Evolutionary conservation across 2,113 vertebrate genomes (phyloP).

Genomic region (Charina bottae): DNA sequence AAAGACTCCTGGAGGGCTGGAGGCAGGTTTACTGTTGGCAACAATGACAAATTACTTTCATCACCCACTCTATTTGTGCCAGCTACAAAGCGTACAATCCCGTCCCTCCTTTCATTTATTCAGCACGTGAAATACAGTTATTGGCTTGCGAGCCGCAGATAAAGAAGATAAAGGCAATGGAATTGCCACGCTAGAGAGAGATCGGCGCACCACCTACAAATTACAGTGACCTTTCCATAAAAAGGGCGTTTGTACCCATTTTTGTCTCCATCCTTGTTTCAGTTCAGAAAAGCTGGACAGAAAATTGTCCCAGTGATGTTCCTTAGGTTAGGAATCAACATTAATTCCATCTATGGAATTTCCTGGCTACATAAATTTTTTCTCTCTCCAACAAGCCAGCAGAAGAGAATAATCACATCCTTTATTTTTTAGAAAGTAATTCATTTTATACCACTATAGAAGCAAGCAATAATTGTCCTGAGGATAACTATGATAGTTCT

Average conservation of each 20-base stretch:
- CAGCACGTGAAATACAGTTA: conserved; percentile 41
- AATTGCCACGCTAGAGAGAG: conserved; percentile 44
- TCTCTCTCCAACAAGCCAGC: background rate
- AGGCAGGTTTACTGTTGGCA: too few species aligned
- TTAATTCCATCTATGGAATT: background rate
- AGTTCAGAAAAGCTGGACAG: conserved; percentile 6
- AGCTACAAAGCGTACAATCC: conserved; percentile 49
- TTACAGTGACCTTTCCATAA: conserved; percentile 57
- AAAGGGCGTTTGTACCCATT: conserved; percentile 50
- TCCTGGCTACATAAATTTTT: background rate
- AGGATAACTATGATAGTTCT: background rate
- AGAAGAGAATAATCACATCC: background rate
- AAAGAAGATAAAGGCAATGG: conserved; percentile 43
- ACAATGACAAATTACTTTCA: too few species aligned
- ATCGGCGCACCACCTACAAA: conserved; percentile 50
- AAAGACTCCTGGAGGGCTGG: too few species aligned
- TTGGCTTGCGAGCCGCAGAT: conserved; percentile 37
- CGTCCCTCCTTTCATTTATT: conserved; percentile 44
- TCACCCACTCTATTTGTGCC: too few species aligned
- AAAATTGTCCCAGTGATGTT: conserved; percentile 24
- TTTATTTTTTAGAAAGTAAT: background rate
- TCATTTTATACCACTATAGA: background rate
- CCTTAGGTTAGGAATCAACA: background rate
- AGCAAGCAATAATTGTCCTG: background rate
- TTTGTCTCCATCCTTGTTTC: conserved; percentile 37